Percentiles rank a stretch among this genome's conserved stretches.
phyloP scores from a whole-genome alignment of 2,888 invertebrate genomes.

The Tribolium freemani region DNA sequence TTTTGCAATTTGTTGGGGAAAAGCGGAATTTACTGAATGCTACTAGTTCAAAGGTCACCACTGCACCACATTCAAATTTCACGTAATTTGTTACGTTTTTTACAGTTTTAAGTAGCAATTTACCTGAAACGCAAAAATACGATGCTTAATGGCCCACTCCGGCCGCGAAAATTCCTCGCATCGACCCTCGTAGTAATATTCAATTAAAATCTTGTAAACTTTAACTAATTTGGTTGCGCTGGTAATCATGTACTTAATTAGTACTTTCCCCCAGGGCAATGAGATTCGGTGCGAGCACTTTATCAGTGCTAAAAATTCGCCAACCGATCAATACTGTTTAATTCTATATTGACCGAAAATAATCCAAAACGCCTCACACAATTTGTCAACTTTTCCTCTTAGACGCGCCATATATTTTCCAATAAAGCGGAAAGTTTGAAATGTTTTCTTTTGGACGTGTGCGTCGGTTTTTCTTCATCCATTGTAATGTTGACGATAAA shows the following conservation, averaged over 20 bases:
- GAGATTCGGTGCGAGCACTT: background rate
- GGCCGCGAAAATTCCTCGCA: too few relatives aligned
- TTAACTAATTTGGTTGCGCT: constrained; percentile 6
- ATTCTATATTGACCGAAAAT: background rate
- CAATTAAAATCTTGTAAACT: constrained; percentile 31
- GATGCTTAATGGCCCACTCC: background rate
- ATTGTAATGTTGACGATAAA: constrained; percentile 30
- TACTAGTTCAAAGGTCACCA: constrained; percentile 22
- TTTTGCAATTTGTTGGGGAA: too few relatives aligned
- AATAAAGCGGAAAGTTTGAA: constrained; percentile 34
- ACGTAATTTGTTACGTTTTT: background rate
- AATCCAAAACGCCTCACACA: background rate
- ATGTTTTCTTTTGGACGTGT: constrained; percentile 8
- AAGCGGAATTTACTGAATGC: too few relatives aligned
- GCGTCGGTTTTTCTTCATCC: constrained; percentile 28
- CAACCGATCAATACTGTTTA: constrained; percentile 1
- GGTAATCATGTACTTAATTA: constrained; percentile 18
- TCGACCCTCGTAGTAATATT: constrained; percentile 1
- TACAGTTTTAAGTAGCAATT: background rate
- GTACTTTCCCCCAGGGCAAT: constrained; percentile 1
- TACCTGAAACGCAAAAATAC: too few relatives aligned
- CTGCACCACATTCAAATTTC: constrained; percentile 18
- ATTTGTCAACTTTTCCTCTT: constrained; percentile 5
- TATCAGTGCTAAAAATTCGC: background rate
- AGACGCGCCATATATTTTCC: constrained; percentile 17